These are phyloP conservation scores for Delichon dasypus DNA, from an alignment of 2,797 vertebrate genomes.

Conservation along the genomic window DNA sequence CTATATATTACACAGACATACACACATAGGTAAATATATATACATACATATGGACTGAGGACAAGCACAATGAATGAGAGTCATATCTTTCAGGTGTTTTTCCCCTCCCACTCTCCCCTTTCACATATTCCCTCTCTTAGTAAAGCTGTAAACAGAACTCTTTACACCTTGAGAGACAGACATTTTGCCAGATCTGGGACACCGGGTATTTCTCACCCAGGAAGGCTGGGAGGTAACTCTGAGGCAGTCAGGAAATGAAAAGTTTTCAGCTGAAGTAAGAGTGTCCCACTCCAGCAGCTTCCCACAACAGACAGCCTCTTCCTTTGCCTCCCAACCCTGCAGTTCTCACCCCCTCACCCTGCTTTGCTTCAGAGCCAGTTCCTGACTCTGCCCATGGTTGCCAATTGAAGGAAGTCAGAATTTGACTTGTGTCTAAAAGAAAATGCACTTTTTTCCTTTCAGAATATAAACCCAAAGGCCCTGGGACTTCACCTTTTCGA, in stretches of 20 bases:
- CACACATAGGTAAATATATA: neutral
- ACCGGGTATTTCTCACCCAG: neutral
- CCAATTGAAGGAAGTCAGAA: neutral
- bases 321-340: neutral
- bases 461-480: neutral
- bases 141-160: neutral
- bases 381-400: neutral
- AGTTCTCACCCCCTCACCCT: neutral
- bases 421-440: neutral
- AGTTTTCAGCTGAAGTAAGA: neutral
- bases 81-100: rapidly evolving
- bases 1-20: neutral
- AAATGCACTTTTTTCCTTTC: neutral
- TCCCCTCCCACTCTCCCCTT: neutral
- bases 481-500: neutral
- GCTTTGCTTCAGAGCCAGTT: neutral
- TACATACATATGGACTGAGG: neutral
- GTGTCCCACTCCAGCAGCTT: neutral
- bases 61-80: neutral
- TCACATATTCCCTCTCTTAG: neutral
- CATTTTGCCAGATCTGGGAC: neutral
- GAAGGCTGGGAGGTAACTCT: neutral
- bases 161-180: neutral
- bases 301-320: neutral
- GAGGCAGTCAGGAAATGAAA: neutral